Evolutionary conservation across 2,113 vertebrate genomes (phyloP).

Genomic region (Synodontis membranacea): DNA sequence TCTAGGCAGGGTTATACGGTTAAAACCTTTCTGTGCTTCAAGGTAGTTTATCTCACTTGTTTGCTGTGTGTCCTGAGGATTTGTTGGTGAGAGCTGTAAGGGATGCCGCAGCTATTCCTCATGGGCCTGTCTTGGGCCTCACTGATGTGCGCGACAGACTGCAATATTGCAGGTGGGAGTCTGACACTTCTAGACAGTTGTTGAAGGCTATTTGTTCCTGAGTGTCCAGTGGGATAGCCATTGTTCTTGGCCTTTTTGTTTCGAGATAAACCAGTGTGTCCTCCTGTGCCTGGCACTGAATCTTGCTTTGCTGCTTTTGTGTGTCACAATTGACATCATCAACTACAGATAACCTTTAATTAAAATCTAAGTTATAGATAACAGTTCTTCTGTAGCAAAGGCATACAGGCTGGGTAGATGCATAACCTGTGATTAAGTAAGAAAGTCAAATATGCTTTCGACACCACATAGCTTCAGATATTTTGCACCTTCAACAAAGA

Average conservation of each 20-base stretch:
- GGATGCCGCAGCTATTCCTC: background rate
- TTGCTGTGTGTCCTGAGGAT: conserved; percentile 12
- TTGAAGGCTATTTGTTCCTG: conserved; percentile 9
- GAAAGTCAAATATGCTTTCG: background rate
- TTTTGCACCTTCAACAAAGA: background rate
- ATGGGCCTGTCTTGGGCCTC: background rate
- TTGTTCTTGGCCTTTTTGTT: conserved; percentile 8
- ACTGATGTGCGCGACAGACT: background rate
- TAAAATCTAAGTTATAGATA: conserved; percentile 40
- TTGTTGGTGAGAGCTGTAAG: background rate
- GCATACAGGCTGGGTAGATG: background rate
- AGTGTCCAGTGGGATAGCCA: conserved; percentile 2
- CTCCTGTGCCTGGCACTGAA: conserved; percentile 8
- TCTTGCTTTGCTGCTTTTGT: background rate
- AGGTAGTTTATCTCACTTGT: background rate
- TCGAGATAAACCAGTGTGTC: conserved; percentile 7
- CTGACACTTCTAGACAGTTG: background rate
- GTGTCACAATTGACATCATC: background rate
- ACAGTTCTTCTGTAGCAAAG: background rate
- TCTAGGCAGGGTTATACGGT: background rate
- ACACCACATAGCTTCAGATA: background rate
- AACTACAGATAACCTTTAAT: conserved; percentile 56
- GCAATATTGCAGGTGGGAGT: background rate
- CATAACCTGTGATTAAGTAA: background rate
- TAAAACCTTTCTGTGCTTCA: background rate